phyloP scores from a whole-genome alignment of 2,113 vertebrate genomes.

The Phylloscopus trochiloides region DNA sequence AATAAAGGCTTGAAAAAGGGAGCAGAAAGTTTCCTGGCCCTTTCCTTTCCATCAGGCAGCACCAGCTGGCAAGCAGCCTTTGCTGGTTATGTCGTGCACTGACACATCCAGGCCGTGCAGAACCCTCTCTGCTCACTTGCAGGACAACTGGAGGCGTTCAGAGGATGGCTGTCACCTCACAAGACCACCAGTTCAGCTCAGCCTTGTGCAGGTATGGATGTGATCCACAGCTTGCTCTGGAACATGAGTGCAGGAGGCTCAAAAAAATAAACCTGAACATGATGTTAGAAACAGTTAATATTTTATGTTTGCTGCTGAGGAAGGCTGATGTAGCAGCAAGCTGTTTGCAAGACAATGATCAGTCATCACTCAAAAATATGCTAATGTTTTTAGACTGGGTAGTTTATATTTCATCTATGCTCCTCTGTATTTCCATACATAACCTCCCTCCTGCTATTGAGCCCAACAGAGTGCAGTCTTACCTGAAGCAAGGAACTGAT shows the following conservation, averaged over 20 bases:
- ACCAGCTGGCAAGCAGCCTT: neutral
- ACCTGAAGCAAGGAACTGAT: neutral
- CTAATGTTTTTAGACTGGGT: neutral
- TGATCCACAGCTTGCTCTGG: neutral
- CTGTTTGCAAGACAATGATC: neutral
- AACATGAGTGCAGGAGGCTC: neutral
- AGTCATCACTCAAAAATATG: neutral
- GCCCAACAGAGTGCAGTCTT: neutral
- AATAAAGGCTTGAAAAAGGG: no score
- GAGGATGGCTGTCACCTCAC: neutral
- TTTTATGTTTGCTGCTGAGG: neutral
- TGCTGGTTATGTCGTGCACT: no score
- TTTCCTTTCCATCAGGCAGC: no score
- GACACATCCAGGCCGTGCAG: fast-evolving
- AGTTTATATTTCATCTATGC: neutral
- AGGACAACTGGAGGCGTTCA: neutral
- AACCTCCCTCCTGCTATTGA: neutral
- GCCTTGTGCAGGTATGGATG: neutral
- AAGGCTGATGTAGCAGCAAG: neutral
- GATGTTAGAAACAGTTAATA: neutral
- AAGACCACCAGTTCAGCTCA: neutral
- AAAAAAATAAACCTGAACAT: neutral
- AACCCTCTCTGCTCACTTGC: neutral
- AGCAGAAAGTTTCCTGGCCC: no score
- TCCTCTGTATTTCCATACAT: neutral